Evolutionary conservation across 1,140 invertebrate genomes (phyloP), one percentile per base, ranked within the genome.

Genomic region (Adelges cooleyi): DNA sequence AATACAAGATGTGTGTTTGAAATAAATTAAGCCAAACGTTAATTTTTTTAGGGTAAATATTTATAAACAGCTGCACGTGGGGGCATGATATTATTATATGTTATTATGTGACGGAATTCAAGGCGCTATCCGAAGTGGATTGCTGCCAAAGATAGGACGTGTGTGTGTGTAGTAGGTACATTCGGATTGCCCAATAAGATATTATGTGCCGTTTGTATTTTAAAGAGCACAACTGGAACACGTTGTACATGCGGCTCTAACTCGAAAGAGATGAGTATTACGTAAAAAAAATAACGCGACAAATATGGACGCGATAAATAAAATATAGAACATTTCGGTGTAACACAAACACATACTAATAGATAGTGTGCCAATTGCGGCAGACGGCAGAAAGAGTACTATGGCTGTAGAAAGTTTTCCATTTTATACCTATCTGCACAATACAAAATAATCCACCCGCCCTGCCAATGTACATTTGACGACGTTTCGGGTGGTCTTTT

Each of bases 211-310:
- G n/a, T n/a, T n/a, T n/a, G n/a, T n/a, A n/a, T n/a, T n/a, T n/a
- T n/a, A n/a, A n/a, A n/a, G n/a, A n/a, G n/a, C n/a, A n/a, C n/a
- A 59, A 59, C 13, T 59, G 27, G 40, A 44, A 59, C 54, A 46
- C 54, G 54, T 46, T 46, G 44, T 59, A 46, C 18, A 38, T 17
- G 22, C 9, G 18, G 8, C n/a, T n/a, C 52, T 18, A 38, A 42
- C 15, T 56, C n/a, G 42, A 38, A 40, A 56, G 42, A 42, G 53
- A 56, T 25, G 53, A 42, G 23, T 23, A 38, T 56, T 56, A 25
- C 53, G 53, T 56, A 56, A 56, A 56, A 42, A 42, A 42, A 56
- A 54, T 23, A 33, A 54, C 20, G 20, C 15, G 22, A 18, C n/a
- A 11, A 56, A 56, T 56, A 56, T 17, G 22, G 53, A 42, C 33